A percentile compares a stretch with the other conserved stretches of the same genome.
Evolutionary conservation across 2,113 vertebrate species (phyloP).

Genomic region (Acrocephalus kingi): DNA sequence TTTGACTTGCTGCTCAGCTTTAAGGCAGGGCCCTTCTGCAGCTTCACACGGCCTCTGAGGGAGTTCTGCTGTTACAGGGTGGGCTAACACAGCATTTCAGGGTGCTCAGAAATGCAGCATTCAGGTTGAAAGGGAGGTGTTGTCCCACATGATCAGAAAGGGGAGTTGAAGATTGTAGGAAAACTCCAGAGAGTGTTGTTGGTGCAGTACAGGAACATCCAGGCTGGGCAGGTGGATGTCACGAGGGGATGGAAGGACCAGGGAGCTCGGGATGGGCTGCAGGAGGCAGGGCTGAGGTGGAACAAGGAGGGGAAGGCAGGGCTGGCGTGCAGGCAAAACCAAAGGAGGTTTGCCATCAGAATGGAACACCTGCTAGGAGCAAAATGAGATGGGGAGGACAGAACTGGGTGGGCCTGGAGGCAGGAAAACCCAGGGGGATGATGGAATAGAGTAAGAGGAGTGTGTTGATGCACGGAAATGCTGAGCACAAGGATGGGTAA

Average conservation of each 20-base stretch:
- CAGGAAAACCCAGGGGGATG: not conserved
- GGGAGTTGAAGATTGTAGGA: not conserved
- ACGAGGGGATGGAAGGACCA: not conserved
- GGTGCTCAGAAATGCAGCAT: too few relatives aligned
- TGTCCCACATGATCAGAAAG: rapidly evolving
- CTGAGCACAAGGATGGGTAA: not conserved
- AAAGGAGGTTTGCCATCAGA: not conserved
- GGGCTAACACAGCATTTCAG: not conserved
- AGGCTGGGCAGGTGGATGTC: not conserved
- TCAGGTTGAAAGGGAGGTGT: not conserved
- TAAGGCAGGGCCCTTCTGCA: not conserved
- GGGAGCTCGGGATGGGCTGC: not conserved
- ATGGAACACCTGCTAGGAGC: not conserved
- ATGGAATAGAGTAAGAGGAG: not conserved
- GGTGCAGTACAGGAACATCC: not conserved
- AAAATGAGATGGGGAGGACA: not conserved
- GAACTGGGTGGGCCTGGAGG: not conserved
- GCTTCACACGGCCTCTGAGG: not conserved
- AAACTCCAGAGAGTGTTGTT: not conserved
- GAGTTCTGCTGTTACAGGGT: not conserved
- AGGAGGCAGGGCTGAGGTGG: not conserved
- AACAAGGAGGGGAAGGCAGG: not conserved
- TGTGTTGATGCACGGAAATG: not conserved
- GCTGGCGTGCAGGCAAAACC: too few relatives aligned
- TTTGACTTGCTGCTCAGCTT: not conserved